These are phyloP conservation scores for Atherinomorus stipes DNA, from an alignment of 2,113 vertebrate species.

Conservation along the genomic window DNA sequence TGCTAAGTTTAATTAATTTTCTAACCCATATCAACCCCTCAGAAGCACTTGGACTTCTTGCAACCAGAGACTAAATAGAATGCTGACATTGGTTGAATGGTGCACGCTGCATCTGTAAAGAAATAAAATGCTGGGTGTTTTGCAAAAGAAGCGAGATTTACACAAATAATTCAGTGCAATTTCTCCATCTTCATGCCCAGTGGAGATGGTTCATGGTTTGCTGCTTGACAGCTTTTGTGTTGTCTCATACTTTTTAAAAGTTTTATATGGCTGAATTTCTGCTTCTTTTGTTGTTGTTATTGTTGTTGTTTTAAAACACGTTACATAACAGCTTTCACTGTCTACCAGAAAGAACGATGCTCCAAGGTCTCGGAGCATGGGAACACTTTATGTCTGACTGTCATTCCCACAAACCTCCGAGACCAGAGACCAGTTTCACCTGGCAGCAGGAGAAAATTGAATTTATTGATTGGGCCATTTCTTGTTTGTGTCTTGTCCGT, in stretches of 20 bases:
- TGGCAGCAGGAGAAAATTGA: conserved; percentile 62
- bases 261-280: background rate
- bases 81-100: background rate
- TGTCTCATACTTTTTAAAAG: background rate
- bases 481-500: conserved; percentile 39
- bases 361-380: background rate
- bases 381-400: conserved; percentile 21
- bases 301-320: too few species aligned
- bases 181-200: background rate
- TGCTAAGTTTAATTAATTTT: background rate
- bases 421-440: conserved; percentile 26
- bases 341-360: conserved; percentile 26
- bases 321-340: conserved; percentile 3
- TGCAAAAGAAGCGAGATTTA: background rate
- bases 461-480: conserved; percentile 71
- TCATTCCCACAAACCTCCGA: conserved; percentile 36
- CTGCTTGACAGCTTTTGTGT: background rate
- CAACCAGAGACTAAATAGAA: background rate
- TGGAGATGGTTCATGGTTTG: background rate
- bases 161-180: background rate
- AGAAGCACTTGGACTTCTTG: background rate
- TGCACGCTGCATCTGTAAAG: background rate
- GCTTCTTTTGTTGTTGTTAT: conserved; percentile 1
- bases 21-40: background rate
- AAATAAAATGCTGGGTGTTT: background rate